Percentiles rank a stretch among this genome's conserved stretches.
phyloP scores from a whole-genome alignment of 2,113 vertebrate species.

The Semnornis frantzii region DNA sequence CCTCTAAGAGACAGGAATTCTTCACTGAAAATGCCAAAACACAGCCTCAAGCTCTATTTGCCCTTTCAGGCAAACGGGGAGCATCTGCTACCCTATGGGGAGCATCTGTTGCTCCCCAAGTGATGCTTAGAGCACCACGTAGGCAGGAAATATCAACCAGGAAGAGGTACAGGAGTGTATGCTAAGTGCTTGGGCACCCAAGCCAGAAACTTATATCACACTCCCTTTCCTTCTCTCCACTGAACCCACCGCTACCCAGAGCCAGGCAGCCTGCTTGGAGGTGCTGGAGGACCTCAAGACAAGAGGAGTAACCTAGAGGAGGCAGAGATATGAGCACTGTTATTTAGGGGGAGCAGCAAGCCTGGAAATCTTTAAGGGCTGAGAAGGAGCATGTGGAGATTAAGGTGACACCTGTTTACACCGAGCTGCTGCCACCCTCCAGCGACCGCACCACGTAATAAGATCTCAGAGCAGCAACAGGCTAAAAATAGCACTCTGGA shows the following conservation, averaged over 20 bases:
- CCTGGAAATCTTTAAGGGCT: neutral
- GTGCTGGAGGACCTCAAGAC: neutral
- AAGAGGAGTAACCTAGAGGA: no score
- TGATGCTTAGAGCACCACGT: neutral
- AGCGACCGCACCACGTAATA: neutral
- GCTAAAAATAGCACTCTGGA: constrained; percentile 33
- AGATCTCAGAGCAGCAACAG: constrained; percentile 1
- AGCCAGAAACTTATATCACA: neutral
- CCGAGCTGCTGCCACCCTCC: neutral
- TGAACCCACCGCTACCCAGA: neutral
- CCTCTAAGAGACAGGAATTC: neutral
- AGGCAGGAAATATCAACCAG: neutral
- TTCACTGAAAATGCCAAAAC: neutral
- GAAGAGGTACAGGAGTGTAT: neutral
- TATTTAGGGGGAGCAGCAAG: neutral
- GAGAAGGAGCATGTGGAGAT: neutral
- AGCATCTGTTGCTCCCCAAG: no score
- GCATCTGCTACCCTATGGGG: neutral
- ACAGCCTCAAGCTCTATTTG: neutral
- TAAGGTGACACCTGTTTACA: neutral
- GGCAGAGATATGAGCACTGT: neutral
- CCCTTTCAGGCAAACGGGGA: neutral
- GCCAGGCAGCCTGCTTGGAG: neutral
- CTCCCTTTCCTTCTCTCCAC: neutral
- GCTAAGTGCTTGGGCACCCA: neutral